Evolutionary conservation across 2,113 vertebrate genomes (phyloP), one percentile per base, ranked within the genome.

Genomic region (Otolemur garnettii): DNA sequence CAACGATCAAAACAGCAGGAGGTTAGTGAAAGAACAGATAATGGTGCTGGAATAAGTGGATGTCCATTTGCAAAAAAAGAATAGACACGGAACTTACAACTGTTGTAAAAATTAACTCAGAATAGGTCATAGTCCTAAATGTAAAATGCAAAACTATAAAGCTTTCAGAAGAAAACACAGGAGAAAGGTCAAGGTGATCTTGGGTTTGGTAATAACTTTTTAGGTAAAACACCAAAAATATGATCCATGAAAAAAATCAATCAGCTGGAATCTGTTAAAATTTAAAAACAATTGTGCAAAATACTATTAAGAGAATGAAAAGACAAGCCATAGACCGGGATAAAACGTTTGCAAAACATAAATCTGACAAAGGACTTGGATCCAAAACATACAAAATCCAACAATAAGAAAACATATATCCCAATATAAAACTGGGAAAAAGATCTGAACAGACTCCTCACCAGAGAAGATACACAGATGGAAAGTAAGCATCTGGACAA

Each of bases 81-180:
- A 35, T 91, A 68, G 26, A 62, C 38, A 60, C 8, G 74, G 69
- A 87, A 9, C 28, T 84, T 93, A 68, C 1, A 42, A n/a, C 13
- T 87, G 64, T 81, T 53, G 91, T 19, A 77, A 75, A 85, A 90
- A 77, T 53, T n/a, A 81, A 60, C 60, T 94, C 68, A 87, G 75
- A 91, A 69, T 71, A 17, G 28, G 57, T 77, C 26, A 68, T 35
- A 79, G 42, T 19, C 18, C 33, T 64, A 93, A 68, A 69, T 35
- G 18, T 68, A 88, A 95, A 87, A 45, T 82, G n/a, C 4, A 55
- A 86, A 74, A 86, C 50, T 35, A 81, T 66, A 60, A 90, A 90
- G 75, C 33, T 87, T 68, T 35, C 35, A 69, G 33, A 93, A 68
- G 53, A 66, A 75, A 75, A 86, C 38, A 28, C 26, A 77, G 38